phyloP scores from a whole-genome alignment of 2,888 invertebrate genomes.

The Mesochorus sp. region DNA sequence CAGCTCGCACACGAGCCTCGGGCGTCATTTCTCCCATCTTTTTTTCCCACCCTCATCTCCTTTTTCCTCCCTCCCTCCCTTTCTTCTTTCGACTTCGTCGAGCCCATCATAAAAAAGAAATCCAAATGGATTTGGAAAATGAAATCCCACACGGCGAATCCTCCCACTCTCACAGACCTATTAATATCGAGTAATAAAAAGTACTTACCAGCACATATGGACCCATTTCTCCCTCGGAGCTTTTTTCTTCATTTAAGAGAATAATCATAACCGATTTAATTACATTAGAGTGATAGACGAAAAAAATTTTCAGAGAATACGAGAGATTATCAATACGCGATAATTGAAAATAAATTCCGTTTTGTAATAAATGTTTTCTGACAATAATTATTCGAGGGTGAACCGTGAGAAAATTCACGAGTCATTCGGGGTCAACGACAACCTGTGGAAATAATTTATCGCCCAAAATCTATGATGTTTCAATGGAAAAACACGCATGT shows the following conservation, averaged over 20 bases:
- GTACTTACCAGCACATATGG: neutral
- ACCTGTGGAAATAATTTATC: too few species aligned
- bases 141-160: slow-evolving; percentile 17
- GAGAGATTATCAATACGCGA: too few species aligned
- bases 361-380: too few species aligned
- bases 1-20: neutral
- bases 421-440: too few species aligned
- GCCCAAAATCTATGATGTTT: too few species aligned
- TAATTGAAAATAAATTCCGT: too few species aligned
- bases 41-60: neutral
- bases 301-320: too few species aligned
- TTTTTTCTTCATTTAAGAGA: too few species aligned
- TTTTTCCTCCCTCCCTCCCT: neutral
- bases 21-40: neutral
- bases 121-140: slow-evolving; percentile 10
- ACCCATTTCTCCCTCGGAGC: neutral
- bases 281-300: neutral
- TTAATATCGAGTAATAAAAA: slow-evolving; percentile 43
- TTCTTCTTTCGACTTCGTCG: neutral
- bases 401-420: neutral
- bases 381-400: neutral
- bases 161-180: slow-evolving; percentile 20
- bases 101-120: neutral
- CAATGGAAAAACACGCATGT: too few species aligned
- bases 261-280: too few species aligned